A percentile compares a stretch with the other conserved stretches of the same genome.
phyloP scores from a whole-genome alignment of 2,797 vertebrate genomes.

The Poecilia picta region DNA sequence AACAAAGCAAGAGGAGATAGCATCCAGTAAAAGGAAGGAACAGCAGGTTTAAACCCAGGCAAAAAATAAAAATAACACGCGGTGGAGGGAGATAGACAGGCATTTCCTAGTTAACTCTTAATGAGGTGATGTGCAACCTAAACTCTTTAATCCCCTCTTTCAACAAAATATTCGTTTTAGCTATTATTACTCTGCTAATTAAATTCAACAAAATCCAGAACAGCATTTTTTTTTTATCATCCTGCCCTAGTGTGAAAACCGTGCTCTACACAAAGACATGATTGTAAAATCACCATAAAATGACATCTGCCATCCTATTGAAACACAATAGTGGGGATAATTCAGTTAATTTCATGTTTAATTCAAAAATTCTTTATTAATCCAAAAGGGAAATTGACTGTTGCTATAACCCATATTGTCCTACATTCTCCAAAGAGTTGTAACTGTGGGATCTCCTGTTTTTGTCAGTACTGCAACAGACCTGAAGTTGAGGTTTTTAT shows the following conservation, averaged over 20 bases:
- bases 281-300: not conserved
- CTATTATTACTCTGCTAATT: not conserved
- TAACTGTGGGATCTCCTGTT: not conserved
- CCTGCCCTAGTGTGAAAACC: not conserved
- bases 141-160: not conserved
- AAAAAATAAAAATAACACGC: slow-evolving; percentile 14
- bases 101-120: not conserved
- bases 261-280: not conserved
- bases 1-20: slow-evolving; percentile 48
- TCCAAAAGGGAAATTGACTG: not conserved
- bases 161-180: not conserved
- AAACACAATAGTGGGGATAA: not conserved
- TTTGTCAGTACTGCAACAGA: not conserved
- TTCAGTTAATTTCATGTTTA: not conserved
- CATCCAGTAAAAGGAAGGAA: slow-evolving; percentile 40
- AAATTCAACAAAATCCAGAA: not conserved
- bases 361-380: not conserved
- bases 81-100: slow-evolving; percentile 14
- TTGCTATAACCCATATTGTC: not conserved
- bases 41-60: slow-evolving; percentile 29
- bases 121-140: not conserved
- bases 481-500: not conserved
- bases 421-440: not conserved
- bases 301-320: not conserved
- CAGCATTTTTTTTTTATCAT: not conserved